Evolutionary conservation across 2,113 vertebrate genomes (phyloP).

Genomic region (Rhinogobius similis): DNA sequence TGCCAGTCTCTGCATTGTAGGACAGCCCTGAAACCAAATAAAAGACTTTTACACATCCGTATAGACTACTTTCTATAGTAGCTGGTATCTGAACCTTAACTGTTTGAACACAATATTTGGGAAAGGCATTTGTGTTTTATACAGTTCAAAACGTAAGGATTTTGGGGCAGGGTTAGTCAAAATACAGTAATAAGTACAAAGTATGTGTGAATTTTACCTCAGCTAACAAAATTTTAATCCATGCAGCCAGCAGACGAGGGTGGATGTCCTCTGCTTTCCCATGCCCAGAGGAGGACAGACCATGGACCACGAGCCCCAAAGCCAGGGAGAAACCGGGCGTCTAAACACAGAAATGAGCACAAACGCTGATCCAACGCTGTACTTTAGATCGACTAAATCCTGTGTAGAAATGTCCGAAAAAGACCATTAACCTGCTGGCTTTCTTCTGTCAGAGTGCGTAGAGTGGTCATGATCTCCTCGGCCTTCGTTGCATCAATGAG

Average conservation of each 20-base stretch:
- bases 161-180: neutral
- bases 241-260: conserved; percentile 84
- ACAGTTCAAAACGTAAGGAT: neutral
- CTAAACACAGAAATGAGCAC: conserved; percentile 61
- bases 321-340: conserved; percentile 92
- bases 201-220: conserved; percentile 77
- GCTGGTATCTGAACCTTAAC: neutral
- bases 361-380: neutral
- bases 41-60: neutral
- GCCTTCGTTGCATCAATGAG: conserved; percentile 83
- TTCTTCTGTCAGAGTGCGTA: conserved; percentile 84
- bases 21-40: conserved; percentile 80
- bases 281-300: conserved; percentile 86
- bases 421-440: conserved; percentile 83
- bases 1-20: conserved; percentile 95
- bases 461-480: conserved; percentile 84
- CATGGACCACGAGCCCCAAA: conserved; percentile 85
- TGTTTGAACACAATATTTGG: neutral
- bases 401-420: neutral
- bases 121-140: neutral
- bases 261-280: conserved; percentile 90
- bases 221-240: conserved; percentile 87
- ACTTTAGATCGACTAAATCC: neutral
- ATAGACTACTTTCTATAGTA: neutral
- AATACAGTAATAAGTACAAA: no score